phyloP scores from a whole-genome alignment of 2,113 vertebrate genomes.

The Cynoglossus semilaevis region DNA sequence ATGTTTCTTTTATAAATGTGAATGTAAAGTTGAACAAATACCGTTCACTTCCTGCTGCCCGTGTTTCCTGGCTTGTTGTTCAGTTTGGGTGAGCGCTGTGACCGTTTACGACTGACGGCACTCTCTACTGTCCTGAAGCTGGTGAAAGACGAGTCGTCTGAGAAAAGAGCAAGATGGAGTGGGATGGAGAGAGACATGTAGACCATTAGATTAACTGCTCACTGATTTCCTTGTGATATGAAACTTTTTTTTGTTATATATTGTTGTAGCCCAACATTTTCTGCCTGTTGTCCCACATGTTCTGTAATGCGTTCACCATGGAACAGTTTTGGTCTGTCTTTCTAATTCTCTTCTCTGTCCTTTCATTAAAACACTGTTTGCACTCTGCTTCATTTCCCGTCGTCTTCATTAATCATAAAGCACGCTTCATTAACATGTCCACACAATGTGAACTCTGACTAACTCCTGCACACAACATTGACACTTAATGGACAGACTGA shows the following conservation, averaged over 20 bases:
- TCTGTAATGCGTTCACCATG: not conserved
- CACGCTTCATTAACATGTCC: conserved; percentile 22
- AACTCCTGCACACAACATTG: conserved; percentile 47
- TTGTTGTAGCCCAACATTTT: not conserved
- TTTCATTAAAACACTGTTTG: conserved; percentile 53
- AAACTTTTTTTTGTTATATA: not conserved
- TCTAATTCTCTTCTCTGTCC: not conserved
- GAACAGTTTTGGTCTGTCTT: conserved; percentile 32
- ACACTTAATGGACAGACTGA: conserved; percentile 43
- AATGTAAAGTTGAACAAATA: no score
- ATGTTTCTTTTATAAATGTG: no score
- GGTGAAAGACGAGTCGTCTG: conserved; percentile 43
- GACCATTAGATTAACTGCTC: not conserved
- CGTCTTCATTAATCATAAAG: conserved; percentile 9
- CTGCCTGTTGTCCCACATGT: not conserved
- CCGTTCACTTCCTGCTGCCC: conserved; percentile 8
- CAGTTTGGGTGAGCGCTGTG: conserved; percentile 16
- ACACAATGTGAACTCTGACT: conserved; percentile 7
- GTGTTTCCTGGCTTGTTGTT: conserved; percentile 21
- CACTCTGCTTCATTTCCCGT: conserved; percentile 32
- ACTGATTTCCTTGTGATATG: not conserved
- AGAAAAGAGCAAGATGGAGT: not conserved
- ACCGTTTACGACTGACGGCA: conserved; percentile 16
- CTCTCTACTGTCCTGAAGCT: conserved; percentile 41
- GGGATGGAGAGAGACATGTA: not conserved